These are phyloP conservation scores for Orientallactaga sibirica DNA, from an alignment of 2,797 vertebrate species.

Conservation along the genomic window DNA sequence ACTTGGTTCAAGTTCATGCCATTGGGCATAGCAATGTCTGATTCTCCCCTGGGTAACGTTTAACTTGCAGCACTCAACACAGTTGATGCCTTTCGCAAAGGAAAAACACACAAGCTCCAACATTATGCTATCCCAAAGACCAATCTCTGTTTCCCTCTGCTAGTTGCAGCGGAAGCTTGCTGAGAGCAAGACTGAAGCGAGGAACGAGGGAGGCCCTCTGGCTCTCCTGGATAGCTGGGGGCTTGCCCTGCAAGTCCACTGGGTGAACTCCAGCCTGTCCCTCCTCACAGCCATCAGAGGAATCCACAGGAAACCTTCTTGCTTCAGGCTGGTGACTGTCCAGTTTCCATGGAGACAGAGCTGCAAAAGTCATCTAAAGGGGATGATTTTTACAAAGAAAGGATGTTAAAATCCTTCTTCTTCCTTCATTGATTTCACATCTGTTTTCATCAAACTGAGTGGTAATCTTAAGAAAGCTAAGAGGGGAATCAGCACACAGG, in stretches of 20 bases:
- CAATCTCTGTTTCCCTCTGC: neutral
- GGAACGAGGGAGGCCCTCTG: neutral
- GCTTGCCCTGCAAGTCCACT: constrained; percentile 8
- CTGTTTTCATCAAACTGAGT: constrained; percentile 74
- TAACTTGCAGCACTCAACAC: constrained; percentile 15
- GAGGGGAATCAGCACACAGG: neutral
- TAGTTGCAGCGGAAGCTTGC: constrained; percentile 22
- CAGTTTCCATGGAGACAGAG: constrained; percentile 85
- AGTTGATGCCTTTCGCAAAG: constrained; percentile 50
- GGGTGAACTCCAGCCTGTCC: neutral
- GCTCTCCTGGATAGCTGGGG: constrained; percentile 1
- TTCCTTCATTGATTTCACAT: constrained; percentile 52
- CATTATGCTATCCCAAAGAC: neutral
- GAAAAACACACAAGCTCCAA: neutral
- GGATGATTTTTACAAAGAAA: constrained; percentile 74
- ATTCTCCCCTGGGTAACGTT: constrained; percentile 54
- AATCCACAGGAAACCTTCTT: constrained; percentile 74
- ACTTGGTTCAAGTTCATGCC: constrained; percentile 39
- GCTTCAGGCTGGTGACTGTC: constrained; percentile 29
- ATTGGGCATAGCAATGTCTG: neutral
- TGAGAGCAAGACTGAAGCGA: constrained; percentile 13
- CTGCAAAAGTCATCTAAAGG: constrained; percentile 78
- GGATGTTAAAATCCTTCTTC: constrained; percentile 80
- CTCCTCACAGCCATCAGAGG: constrained; percentile 58
- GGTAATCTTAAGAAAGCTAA: neutral